phyloP scores from a whole-genome alignment of 64 coral and sea anemone genomes.

The Trachythela sp. region DNA sequence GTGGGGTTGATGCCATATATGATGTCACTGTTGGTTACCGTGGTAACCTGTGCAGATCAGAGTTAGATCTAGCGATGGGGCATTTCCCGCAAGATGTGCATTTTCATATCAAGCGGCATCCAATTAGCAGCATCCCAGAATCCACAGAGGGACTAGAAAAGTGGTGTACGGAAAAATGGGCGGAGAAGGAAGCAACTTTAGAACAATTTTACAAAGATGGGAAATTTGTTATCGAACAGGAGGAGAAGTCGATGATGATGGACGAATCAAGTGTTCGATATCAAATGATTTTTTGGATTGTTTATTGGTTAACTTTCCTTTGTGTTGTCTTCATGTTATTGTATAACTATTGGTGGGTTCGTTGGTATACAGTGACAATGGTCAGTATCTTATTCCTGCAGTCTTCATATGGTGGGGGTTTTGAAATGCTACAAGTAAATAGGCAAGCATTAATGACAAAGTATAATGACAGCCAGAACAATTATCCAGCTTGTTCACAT shows the following conservation, averaged over 20 bases:
- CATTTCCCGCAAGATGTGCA: slow-evolving; percentile 84
- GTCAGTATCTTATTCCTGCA: slow-evolving; percentile 18
- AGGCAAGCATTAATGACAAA: not conserved
- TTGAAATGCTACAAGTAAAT: slow-evolving; percentile 56
- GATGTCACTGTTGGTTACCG: slow-evolving; percentile 90
- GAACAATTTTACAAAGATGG: slow-evolving; percentile 63
- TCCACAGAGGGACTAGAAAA: slow-evolving; percentile 60
- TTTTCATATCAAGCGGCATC: slow-evolving; percentile 75
- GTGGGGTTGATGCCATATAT: slow-evolving; percentile 62
- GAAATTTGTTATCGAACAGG: slow-evolving; percentile 51
- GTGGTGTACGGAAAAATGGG: slow-evolving; percentile 86
- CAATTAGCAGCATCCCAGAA: slow-evolving; percentile 51
- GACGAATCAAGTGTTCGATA: slow-evolving; percentile 32
- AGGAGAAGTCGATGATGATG: not conserved
- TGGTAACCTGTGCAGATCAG: slow-evolving; percentile 61
- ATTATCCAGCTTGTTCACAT: not conserved
- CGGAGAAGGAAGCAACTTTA: slow-evolving; percentile 68
- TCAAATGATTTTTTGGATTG: slow-evolving; percentile 41
- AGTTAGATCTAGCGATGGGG: slow-evolving; percentile 65
- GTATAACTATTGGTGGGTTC: slow-evolving; percentile 31
- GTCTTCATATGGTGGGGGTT: slow-evolving; percentile 54
- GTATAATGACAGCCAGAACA: not conserved
- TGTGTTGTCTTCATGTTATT: slow-evolving; percentile 17
- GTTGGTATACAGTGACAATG: slow-evolving; percentile 65
- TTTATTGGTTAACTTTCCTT: slow-evolving; percentile 66